Conservation (phyloP, 1,140 invertebrate genomes). For the Leptinotarsa texana region DNA sequence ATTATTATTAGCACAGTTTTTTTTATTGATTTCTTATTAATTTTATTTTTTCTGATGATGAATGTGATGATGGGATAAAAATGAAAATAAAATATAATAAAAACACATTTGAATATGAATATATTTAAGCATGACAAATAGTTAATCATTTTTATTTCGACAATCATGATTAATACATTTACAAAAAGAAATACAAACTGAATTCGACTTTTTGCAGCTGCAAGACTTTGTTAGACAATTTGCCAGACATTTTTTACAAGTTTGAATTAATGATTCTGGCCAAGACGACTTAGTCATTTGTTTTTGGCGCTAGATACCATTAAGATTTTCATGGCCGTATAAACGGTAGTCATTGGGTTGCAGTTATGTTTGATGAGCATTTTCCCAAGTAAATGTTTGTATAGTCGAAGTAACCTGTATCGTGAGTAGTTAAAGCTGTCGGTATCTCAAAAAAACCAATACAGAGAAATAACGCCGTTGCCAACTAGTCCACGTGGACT, state of each 20-base stretch:
- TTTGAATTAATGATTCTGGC: not conserved
- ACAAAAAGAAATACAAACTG: conserved; percentile 25
- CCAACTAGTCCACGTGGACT: too few relatives aligned
- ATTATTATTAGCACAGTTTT: too few relatives aligned
- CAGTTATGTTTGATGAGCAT: conserved; percentile 32
- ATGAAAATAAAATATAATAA: too few relatives aligned
- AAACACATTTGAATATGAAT: too few relatives aligned
- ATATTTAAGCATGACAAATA: not conserved
- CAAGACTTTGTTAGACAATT: conserved; percentile 12
- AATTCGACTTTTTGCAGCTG: conserved; percentile 21
- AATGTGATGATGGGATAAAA: too few relatives aligned
- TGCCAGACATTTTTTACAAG: not conserved
- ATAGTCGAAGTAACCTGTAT: too few relatives aligned
- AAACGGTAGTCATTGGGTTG: conserved; percentile 32
- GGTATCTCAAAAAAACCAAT: too few relatives aligned
- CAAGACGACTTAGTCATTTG: not conserved
- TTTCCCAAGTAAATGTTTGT: conserved; percentile 34
- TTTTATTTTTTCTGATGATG: too few relatives aligned
- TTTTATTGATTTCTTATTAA: too few relatives aligned
- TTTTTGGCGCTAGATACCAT: conserved; percentile 27
- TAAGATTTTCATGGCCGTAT: conserved; percentile 31
- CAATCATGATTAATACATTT: conserved; percentile 26
- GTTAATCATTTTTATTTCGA: not conserved
- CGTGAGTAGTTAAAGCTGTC: too few relatives aligned
- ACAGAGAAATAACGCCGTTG: too few relatives aligned